These are phyloP conservation scores for Coilia nasus DNA, from an alignment of 2,797 vertebrate genomes.

Conservation along the genomic window DNA sequence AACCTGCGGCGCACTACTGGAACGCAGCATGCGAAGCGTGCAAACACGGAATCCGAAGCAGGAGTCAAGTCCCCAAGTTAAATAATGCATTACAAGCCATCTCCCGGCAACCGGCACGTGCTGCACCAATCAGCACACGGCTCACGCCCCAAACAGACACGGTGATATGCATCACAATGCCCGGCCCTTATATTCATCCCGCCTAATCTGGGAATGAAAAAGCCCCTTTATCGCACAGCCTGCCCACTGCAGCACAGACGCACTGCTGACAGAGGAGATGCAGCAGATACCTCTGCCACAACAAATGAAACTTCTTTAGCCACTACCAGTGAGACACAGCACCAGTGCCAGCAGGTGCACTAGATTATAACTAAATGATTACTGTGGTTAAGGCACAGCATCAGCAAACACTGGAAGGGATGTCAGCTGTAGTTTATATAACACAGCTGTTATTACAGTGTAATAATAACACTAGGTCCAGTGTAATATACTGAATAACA, in stretches of 20 bases:
- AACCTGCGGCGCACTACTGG: neutral
- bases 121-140: conserved; percentile 44
- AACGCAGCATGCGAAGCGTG: neutral
- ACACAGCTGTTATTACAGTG: neutral
- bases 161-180: conserved; percentile 52
- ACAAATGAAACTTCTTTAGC: conserved; percentile 49
- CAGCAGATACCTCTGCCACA: conserved; percentile 44
- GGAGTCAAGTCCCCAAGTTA: conserved; percentile 27
- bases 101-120: conserved; percentile 29
- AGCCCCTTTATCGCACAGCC: conserved; percentile 49
- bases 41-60: neutral
- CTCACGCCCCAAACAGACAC: conserved; percentile 38
- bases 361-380: neutral
- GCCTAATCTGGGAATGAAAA: conserved; percentile 46
- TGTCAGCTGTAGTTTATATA: neutral
- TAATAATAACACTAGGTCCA: no score
- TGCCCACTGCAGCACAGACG: conserved; percentile 43
- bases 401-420: neutral
- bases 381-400: neutral
- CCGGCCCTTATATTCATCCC: conserved; percentile 36
- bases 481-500: no score
- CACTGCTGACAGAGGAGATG: conserved; percentile 45
- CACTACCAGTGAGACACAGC: neutral
- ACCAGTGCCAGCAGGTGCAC: neutral
- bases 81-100: conserved; percentile 47